phyloP scores from a whole-genome alignment of 2,888 invertebrate genomes.

The Strigamia maritima region DNA sequence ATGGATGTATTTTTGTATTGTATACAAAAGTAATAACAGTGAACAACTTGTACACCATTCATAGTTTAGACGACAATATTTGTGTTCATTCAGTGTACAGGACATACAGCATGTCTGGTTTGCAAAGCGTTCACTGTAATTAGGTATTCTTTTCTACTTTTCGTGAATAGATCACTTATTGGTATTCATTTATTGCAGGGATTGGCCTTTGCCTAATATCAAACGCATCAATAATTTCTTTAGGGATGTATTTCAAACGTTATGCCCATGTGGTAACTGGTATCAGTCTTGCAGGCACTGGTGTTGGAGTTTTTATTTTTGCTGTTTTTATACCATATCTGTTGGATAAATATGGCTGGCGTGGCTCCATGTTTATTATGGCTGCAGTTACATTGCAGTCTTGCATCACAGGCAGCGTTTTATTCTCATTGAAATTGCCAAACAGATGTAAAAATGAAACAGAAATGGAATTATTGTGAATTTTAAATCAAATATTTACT shows the following conservation, averaged over 20 bases:
- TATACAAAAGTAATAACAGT: no score
- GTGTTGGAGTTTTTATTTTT: conserved; percentile 45
- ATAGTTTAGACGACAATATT: no score
- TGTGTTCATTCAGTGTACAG: no score
- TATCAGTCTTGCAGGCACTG: conserved; percentile 44
- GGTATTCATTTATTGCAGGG: conserved; percentile 27
- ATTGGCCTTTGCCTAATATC: conserved; percentile 24
- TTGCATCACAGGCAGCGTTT: conserved; percentile 1
- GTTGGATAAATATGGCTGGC: conserved; percentile 45
- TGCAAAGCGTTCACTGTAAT: no score
- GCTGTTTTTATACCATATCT: conserved; percentile 43
- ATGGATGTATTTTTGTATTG: no score
- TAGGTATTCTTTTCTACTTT: not conserved
- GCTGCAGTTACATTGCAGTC: not conserved
- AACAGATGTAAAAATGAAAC: not conserved
- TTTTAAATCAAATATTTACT: no score
- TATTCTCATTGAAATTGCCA: not conserved
- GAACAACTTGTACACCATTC: no score
- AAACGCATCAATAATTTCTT: conserved; percentile 38
- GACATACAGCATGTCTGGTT: no score
- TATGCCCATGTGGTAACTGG: conserved; percentile 45
- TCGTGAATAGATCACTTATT: no score
- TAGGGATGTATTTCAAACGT: conserved; percentile 45
- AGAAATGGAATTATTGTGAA: no score
- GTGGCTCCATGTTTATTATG: conserved; percentile 44